These are phyloP conservation scores for Phthorimaea operculella DNA, from an alignment of 1,140 invertebrate species.

Conservation along the genomic window DNA sequence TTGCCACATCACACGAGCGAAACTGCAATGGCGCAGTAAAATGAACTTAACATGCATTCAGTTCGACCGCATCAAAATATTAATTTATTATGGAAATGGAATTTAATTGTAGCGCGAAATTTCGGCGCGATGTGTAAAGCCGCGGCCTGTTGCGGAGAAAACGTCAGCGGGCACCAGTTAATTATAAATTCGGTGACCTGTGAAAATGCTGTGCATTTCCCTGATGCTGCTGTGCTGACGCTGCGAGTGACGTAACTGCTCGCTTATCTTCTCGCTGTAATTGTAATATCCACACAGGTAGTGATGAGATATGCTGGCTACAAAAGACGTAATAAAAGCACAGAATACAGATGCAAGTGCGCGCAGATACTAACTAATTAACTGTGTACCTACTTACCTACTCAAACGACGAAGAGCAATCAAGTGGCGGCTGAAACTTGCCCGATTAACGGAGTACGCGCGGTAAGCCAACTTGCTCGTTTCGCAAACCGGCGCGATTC, in stretches of 20 bases:
- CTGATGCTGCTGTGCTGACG: not conserved
- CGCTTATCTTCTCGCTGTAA: not conserved
- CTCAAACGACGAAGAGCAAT: too few relatives aligned
- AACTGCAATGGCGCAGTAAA: too few relatives aligned
- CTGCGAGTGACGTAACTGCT: not conserved
- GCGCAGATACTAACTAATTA: too few relatives aligned
- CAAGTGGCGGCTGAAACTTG: too few relatives aligned
- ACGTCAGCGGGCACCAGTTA: not conserved
- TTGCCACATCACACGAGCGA: too few relatives aligned
- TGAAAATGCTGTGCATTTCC: not conserved
- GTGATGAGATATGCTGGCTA: too few relatives aligned
- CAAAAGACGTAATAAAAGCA: too few relatives aligned
- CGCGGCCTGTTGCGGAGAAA: not conserved
- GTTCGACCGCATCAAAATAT: conserved; percentile 8
- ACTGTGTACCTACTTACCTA: too few relatives aligned
- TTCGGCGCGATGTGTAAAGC: not conserved
- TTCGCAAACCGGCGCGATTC: too few relatives aligned
- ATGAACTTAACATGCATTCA: not conserved
- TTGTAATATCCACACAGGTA: not conserved
- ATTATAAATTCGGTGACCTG: not conserved
- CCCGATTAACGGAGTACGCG: too few relatives aligned
- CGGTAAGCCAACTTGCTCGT: too few relatives aligned
- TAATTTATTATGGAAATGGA: conserved; percentile 17
- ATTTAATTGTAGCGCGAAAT: not conserved
- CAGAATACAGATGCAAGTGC: too few relatives aligned